Percentiles rank a stretch among this genome's conserved stretches.
These are phyloP conservation scores for Potamarius usumacintae DNA, from an alignment of 2,113 vertebrate species.

Conservation along the genomic window DNA sequence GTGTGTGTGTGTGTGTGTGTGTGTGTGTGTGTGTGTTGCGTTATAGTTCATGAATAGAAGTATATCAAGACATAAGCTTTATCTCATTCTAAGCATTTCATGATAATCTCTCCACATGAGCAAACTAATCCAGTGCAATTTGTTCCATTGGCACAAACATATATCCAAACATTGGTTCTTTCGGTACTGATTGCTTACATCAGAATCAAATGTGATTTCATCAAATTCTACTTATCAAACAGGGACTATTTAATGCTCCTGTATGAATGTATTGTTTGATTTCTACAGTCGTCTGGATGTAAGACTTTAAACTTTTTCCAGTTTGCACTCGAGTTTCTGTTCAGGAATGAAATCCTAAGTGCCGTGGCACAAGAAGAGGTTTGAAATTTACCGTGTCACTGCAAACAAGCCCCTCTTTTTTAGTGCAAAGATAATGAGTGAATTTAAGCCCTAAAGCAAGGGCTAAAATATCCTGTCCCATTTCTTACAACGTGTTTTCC, in stretches of 20 bases:
- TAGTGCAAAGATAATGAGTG: not conserved
- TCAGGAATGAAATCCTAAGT: not conserved
- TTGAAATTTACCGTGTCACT: not conserved
- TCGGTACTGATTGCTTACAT: not conserved
- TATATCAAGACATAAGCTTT: constrained; percentile 30
- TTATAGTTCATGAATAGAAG: constrained; percentile 2
- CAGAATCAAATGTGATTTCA: not conserved
- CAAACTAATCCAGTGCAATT: constrained; percentile 45
- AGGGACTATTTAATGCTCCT: not conserved
- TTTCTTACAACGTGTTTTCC: not conserved
- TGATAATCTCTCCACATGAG: constrained; percentile 50
- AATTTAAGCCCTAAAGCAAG: not conserved
- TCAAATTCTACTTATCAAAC: not conserved
- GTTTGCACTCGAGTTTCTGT: not conserved
- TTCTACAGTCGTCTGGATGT: not conserved
- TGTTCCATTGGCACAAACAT: constrained; percentile 38
- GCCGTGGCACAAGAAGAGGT: not conserved
- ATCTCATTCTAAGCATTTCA: constrained; percentile 45
- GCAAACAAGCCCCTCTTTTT: not conserved
- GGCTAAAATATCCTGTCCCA: not conserved
- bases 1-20: constrained; percentile 23
- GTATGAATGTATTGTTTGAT: not conserved
- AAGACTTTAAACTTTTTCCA: not conserved
- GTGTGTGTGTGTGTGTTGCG: constrained; percentile 22
- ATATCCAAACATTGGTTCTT: not conserved